Evolutionary conservation across 23 tunicate genomes (phyloP), one percentile per base, ranked within the genome.

Genomic region (Diplosoma virens): DNA sequence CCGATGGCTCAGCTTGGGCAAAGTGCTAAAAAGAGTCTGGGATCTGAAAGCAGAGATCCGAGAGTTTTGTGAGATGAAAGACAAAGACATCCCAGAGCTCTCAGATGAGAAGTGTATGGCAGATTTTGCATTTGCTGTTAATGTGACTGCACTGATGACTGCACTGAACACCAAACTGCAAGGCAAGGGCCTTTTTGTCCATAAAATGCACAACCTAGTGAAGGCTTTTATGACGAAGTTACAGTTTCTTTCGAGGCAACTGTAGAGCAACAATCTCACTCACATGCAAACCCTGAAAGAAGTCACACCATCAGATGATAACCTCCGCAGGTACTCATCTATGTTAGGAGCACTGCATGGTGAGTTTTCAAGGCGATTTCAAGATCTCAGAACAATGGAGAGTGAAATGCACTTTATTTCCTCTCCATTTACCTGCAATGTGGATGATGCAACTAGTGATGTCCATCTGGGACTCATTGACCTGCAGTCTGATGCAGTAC

Each of bases 1-100:
- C 33, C 52, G 82, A 23, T 77, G 82, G 82, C 54, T 77, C 77
- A 77, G 54, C 28, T 18, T 77, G 54, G 79, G 82, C 33, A 77
- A 75, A 75, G 76, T 75, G 58, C 37, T 75, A 35, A 75, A 32
- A 63, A 63, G 76, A n/a, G 35, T 75, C 35, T 75, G 76, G 80
- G 76, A 32, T 59, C 73, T 23, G 77, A 71, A 50, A 71, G 48
- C 25, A 56, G 71, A 63, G 54, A 75, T 75, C 21, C 41, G 25
- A 75, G 71, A 14, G 77, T 75, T 75, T 32, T 77, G 71, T 20
- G 24, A 75, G 73, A 30, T 22, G 14, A 27, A 35, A 63, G 56
- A 17, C 53, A 33, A 14, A 33, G 21, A 58, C 65, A 58, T 58
- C 65, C 20, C 65, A 58, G 21, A 23, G 25, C 21, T 58, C 21